phyloP scores from a whole-genome alignment of 2,113 vertebrate genomes.

The Panurus biarmicus region DNA sequence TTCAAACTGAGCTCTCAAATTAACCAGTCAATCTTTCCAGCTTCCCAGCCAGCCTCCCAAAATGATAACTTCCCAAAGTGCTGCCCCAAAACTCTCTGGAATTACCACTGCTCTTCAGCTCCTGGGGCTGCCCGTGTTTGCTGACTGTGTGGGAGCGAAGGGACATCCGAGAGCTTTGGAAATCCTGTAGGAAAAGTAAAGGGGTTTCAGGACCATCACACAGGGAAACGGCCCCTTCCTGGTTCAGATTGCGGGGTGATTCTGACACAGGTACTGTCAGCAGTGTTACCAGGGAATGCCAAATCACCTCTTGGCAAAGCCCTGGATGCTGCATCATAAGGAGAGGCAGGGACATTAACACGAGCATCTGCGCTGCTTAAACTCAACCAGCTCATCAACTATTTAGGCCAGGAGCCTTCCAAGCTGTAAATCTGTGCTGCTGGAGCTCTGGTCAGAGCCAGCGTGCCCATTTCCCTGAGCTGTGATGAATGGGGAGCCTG shows the following conservation, averaged over 20 bases:
- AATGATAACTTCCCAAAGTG: not conserved
- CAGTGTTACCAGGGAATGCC: not conserved
- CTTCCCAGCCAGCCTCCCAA: not conserved
- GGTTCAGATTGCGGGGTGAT: fast-evolving
- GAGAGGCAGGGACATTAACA: not conserved
- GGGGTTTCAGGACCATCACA: not conserved
- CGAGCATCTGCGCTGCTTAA: not conserved
- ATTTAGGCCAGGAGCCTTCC: not conserved
- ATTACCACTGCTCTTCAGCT: not conserved
- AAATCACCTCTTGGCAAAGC: not conserved
- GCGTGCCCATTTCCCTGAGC: not conserved
- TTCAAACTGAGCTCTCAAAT: not conserved
- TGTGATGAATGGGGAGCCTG: not conserved
- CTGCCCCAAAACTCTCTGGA: not conserved
- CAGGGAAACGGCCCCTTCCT: not conserved
- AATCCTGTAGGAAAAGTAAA: slow-evolving; percentile 23
- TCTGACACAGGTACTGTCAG: no score
- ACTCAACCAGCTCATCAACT: not conserved
- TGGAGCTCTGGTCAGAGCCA: not conserved
- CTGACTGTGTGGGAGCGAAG: not conserved
- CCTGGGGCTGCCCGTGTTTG: not conserved
- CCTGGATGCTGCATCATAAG: not conserved
- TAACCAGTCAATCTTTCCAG: not conserved
- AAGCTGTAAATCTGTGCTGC: not conserved
- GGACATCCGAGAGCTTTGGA: not conserved